phyloP scores from a whole-genome alignment of 1,140 invertebrate species.

The Zelostemma sp. region DNA sequence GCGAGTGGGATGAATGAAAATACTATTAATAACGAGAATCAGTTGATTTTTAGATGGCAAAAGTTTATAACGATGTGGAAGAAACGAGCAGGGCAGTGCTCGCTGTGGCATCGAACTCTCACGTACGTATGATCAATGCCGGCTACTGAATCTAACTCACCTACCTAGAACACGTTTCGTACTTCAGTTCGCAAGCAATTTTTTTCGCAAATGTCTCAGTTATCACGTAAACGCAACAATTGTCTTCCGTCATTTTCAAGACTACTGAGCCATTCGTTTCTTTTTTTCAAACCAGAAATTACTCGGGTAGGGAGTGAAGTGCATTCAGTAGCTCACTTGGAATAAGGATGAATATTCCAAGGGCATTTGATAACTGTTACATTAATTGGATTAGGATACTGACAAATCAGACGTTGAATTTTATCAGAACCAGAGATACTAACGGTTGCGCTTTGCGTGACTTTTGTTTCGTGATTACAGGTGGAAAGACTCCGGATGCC shows the following conservation, averaged over 20 bases:
- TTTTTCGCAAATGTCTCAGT: neutral
- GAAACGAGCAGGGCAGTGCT: conserved; percentile 67
- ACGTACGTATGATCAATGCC: conserved; percentile 67
- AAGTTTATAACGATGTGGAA: conserved; percentile 67
- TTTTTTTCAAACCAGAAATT: conserved; percentile 8
- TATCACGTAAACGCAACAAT: neutral
- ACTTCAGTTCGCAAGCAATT: neutral
- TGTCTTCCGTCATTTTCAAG: conserved; percentile 7
- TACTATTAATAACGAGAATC: conserved; percentile 73
- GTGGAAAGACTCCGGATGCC: conserved; percentile 98
- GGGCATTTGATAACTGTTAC: conserved; percentile 55
- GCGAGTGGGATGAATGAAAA: conserved; percentile 69
- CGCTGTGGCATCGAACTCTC: conserved; percentile 57
- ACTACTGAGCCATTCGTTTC: conserved; percentile 3
- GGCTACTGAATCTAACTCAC: conserved; percentile 63
- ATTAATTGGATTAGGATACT: conserved; percentile 53
- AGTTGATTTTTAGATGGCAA: conserved; percentile 74
- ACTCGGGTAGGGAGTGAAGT: conserved; percentile 51
- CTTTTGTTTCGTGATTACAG: conserved; percentile 78
- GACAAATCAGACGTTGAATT: conserved; percentile 47
- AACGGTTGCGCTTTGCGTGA: conserved; percentile 69
- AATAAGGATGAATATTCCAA: conserved; percentile 58
- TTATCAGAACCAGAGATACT: conserved; percentile 46
- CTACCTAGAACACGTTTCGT: conserved; percentile 36
- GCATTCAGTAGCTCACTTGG: conserved; percentile 64